Evolutionary conservation across 2,888 invertebrate genomes (phyloP).

Genomic region (Blomia tropicalis): DNA sequence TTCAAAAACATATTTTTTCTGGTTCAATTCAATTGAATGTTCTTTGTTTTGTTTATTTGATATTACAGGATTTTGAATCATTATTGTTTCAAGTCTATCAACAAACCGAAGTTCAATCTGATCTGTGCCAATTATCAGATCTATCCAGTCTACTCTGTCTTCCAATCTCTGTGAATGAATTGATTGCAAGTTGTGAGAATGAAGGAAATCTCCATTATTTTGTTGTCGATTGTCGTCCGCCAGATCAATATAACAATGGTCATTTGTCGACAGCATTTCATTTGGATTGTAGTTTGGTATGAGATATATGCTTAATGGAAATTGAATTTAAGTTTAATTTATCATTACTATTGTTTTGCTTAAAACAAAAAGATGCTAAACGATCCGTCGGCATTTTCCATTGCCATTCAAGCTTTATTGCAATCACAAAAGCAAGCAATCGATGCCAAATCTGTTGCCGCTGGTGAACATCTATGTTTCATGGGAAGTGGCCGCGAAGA

Average conservation of each 20-base stretch:
- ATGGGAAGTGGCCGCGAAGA: slow-evolving; percentile 83
- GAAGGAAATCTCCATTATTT: slow-evolving; percentile 56
- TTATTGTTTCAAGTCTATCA: slow-evolving; percentile 35
- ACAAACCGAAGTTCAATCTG: not conserved
- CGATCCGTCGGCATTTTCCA: slow-evolving; percentile 82
- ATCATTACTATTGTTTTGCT: slow-evolving; percentile 23
- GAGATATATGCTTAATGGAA: not conserved
- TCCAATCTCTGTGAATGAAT: slow-evolving; percentile 83
- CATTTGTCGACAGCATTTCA: slow-evolving; percentile 95
- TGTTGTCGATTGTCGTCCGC: slow-evolving; percentile 87
- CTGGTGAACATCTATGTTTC: slow-evolving; percentile 43
- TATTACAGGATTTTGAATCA: slow-evolving; percentile 40
- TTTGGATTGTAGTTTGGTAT: slow-evolving; percentile 75
- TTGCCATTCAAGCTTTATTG: slow-evolving; percentile 79
- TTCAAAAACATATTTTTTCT: slow-evolving; percentile 14
- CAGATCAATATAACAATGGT: slow-evolving; percentile 90
- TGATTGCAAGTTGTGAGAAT: slow-evolving; percentile 41
- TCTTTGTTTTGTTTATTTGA: slow-evolving; percentile 21
- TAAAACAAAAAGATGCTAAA: slow-evolving; percentile 90
- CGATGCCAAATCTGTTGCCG: slow-evolving; percentile 55
- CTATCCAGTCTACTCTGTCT: slow-evolving; percentile 68
- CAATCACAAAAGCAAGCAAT: slow-evolving; percentile 72
- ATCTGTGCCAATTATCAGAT: slow-evolving; percentile 24
- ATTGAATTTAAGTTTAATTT: not conserved
- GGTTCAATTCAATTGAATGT: not conserved